Conservation (phyloP, 1,140 invertebrate genomes). For the Dufourea novaeangliae region DNA sequence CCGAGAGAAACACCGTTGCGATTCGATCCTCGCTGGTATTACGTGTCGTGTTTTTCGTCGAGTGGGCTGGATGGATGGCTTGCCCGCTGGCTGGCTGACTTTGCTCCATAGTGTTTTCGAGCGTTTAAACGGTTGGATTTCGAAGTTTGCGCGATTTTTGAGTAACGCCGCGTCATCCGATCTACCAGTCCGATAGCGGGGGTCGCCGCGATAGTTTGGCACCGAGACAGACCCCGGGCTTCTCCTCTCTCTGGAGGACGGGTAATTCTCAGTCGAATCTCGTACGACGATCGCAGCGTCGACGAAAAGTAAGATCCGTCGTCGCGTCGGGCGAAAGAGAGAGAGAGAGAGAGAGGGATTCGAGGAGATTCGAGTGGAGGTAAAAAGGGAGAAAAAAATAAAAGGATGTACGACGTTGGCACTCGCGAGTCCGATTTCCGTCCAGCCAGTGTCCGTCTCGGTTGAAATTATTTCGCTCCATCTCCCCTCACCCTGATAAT, state of each 20-base stretch:
- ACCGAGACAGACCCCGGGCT: slow-evolving; percentile 27
- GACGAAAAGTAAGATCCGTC: slow-evolving; percentile 27
- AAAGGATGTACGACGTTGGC: not conserved
- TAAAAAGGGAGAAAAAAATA: slow-evolving; percentile 4
- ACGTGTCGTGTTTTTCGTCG: not conserved
- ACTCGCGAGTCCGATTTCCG: no score
- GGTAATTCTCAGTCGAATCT: slow-evolving; percentile 42
- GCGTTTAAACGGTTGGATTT: slow-evolving; percentile 22
- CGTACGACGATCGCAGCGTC: slow-evolving; percentile 35
- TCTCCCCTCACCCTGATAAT: no score
- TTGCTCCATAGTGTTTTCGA: not conserved
- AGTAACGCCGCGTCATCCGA: slow-evolving; percentile 48
- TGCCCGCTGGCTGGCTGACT: no score
- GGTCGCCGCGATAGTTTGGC: slow-evolving; percentile 27
- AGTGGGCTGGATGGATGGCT: not conserved
- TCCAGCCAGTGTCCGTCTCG: slow-evolving; percentile 2
- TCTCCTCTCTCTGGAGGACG: slow-evolving; percentile 9
- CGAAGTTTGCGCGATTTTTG: slow-evolving; percentile 37
- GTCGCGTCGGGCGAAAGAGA: not conserved
- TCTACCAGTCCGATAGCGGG: slow-evolving; percentile 18
- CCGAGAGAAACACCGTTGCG: not conserved
- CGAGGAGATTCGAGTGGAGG: not conserved
- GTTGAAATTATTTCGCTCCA: slow-evolving; percentile 32
- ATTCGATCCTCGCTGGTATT: not conserved
- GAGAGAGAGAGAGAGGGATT: no score